Base-by-base conservation (phyloP, 92 coral and sea anemone genomes). In the Paragorgia papillata region DNA sequence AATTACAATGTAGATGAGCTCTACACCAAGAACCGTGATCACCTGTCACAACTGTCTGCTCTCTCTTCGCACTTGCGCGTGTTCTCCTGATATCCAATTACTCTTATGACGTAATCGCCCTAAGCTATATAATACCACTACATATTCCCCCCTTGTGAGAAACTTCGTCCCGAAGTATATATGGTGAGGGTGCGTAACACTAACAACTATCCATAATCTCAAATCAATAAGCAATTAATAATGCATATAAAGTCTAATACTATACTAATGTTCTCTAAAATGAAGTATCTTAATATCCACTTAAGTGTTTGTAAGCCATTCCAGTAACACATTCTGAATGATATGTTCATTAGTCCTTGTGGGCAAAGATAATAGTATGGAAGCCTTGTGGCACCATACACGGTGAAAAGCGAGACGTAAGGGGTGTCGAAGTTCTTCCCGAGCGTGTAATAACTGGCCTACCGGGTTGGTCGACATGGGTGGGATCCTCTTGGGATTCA, bases 331-430 rank as follows among this genome's bases (percentile, higher is more conserved):
- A 43, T 43, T 35, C 53, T 40, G 57, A 18, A 27, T 21, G 31
- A 41, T 28, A 40, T 46, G 60, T 49, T 70, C 0, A 28, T 48
- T 30, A 70, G 77, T 62, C 34, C 57, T 62, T 70, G 39, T 0
- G 15, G 27, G 28, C 66, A 13, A 29, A 25, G 21, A 32, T 1
- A 27, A 5, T 29, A 26, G 39, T 21, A 29, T 15, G 39, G n/a
- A 14, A 12, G 39, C 27, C 34, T 60, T 29, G 39, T 0, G 66
- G 19, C 2, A 75, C 81, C 68, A 59, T 35, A 57, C 56, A 0
- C 68, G 81, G 69, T 75, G 43, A 37, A 66, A 59, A 32, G 62
- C 62, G 58, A 75, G 81, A 33, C 71, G 80, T 75, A n/a, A 67
- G 80, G 7, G 80, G 80, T 17, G 55, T 54, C 15, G 65, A 57